Percentiles rank a stretch among this genome's conserved stretches.
Evolutionary conservation across 2,113 vertebrate genomes (phyloP).

Genomic region (Bubo bubo): DNA sequence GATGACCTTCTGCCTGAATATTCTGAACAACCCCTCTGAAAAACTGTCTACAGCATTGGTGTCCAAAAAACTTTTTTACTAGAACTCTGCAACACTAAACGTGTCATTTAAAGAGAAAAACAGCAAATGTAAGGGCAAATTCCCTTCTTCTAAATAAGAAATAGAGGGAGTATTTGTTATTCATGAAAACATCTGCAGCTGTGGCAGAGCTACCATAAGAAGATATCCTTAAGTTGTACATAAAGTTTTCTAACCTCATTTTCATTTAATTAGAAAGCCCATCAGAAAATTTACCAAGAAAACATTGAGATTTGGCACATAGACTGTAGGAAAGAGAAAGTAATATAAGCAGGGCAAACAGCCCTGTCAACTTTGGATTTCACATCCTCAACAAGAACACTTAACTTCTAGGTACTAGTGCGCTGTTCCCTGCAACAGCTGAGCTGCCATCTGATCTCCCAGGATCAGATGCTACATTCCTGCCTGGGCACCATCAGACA

Average conservation of each 20-base stretch:
- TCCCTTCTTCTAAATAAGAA: not conserved
- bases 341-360: not conserved
- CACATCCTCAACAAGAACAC: not conserved
- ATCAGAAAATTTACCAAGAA: not conserved
- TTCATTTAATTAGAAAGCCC: not conserved
- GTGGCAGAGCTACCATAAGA: not conserved
- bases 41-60: not conserved
- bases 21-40: not conserved
- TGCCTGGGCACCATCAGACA: not conserved
- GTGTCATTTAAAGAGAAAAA: not conserved
- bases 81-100: not conserved
- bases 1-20: not conserved
- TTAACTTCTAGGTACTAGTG: not conserved
- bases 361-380: not conserved
- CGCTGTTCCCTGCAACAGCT: not conserved
- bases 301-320: not conserved
- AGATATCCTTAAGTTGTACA: not conserved
- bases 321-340: not conserved
- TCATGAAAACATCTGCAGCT: not conserved
- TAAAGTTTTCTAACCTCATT: not conserved
- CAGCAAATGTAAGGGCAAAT: not conserved
- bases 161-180: not conserved
- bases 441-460: not conserved
- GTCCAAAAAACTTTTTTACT: not conserved
- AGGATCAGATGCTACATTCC: not conserved